Conservation (phyloP, 1,140 invertebrate genomes). For the Drosophila novamexicana region DNA sequence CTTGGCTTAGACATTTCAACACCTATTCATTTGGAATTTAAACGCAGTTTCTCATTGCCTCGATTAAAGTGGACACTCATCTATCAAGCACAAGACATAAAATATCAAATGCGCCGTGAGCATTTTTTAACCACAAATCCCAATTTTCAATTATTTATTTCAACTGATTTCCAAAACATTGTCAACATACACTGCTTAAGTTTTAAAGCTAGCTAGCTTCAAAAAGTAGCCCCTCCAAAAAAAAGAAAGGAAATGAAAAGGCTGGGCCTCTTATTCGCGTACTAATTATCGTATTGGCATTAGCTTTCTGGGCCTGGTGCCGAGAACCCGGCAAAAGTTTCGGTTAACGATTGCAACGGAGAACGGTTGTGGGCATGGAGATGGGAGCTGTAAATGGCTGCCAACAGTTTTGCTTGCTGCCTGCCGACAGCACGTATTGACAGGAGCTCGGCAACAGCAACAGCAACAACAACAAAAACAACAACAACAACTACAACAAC, state of each 20-base stretch:
- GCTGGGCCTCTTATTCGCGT: background rate
- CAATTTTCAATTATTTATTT: background rate
- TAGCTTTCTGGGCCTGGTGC: slow-evolving; percentile 11
- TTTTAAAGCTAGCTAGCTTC: background rate
- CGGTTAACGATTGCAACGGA: slow-evolving; percentile 4
- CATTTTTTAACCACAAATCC: background rate
- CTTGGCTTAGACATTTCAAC: no score
- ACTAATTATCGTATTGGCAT: slow-evolving; percentile 35
- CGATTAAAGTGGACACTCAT: no score
- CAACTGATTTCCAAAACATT: background rate
- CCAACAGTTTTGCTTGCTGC: slow-evolving; percentile 21
- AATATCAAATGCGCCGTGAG: no score
- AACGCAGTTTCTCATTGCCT: no score
- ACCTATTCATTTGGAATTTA: no score
- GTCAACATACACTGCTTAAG: background rate
- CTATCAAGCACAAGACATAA: no score
- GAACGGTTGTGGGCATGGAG: background rate
- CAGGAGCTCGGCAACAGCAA: slow-evolving; percentile 21
- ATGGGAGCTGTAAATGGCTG: slow-evolving; percentile 23
- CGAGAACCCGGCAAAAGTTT: slow-evolving; percentile 13
- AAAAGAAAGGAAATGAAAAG: background rate
- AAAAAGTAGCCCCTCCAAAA: background rate
- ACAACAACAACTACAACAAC: background rate
- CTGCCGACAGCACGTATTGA: slow-evolving; percentile 49
- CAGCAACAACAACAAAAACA: background rate